Percentiles rank a stretch among this genome's conserved stretches.
phyloP scores from a whole-genome alignment of 2,113 vertebrate genomes.

The Cynopterus brachyotis region DNA sequence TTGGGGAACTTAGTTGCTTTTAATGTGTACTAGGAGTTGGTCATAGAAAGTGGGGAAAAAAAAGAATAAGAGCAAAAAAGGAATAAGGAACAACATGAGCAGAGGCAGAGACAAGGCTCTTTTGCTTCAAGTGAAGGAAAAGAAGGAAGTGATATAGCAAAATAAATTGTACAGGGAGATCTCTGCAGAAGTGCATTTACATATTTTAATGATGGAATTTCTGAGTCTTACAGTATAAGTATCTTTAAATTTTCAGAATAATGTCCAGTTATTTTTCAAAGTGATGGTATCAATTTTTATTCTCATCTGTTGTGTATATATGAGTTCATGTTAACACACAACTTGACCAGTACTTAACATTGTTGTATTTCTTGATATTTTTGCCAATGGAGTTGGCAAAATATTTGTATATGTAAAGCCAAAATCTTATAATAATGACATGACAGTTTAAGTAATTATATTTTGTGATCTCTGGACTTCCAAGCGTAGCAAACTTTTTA shows the following conservation, averaged over 20 bases:
- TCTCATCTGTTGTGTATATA: not conserved
- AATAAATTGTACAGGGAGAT: not conserved
- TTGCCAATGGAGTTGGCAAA: not conserved
- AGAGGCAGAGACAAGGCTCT: not conserved
- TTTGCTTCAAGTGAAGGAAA: not conserved
- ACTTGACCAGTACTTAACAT: not conserved
- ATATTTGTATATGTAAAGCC: not conserved
- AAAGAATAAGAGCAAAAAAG: not conserved
- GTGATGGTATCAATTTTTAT: not conserved
- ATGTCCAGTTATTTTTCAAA: not conserved
- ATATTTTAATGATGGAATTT: not conserved
- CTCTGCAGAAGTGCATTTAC: not conserved
- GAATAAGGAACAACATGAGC: too few species aligned
- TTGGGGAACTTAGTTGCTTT: not conserved
- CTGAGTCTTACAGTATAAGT: not conserved
- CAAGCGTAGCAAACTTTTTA: not conserved
- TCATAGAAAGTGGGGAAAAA: not conserved
- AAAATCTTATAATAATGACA: not conserved
- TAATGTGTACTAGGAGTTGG: not conserved
- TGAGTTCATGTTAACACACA: not conserved
- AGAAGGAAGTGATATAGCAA: too few species aligned
- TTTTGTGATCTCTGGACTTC: not conserved
- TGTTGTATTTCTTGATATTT: not conserved
- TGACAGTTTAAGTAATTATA: conserved; percentile 36
- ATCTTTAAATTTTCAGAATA: not conserved